A percentile compares a stretch with the other conserved stretches of the same genome.
Conservation (phyloP, 2,797 vertebrate genomes). For the Hyperoplus immaculatus region DNA sequence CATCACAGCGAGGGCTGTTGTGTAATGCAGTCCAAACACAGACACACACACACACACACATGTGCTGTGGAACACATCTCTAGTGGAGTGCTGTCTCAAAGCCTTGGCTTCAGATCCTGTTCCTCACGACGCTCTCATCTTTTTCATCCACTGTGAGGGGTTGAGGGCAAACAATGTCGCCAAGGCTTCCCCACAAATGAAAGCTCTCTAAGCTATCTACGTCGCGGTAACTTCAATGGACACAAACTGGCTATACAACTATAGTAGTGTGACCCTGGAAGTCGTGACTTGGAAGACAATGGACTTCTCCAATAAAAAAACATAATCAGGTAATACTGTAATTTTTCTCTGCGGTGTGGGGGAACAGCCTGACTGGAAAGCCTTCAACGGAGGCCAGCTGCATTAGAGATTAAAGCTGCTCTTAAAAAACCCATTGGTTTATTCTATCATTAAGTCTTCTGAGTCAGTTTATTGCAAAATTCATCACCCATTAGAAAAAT, state of each 20-base stretch:
- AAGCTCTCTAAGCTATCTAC: slow-evolving; percentile 42
- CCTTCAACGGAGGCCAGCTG: not conserved
- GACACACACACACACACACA: slow-evolving; percentile 26
- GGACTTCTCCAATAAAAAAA: slow-evolving; percentile 26
- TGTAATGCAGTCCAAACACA: slow-evolving; percentile 54
- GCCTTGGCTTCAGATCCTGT: slow-evolving; percentile 52
- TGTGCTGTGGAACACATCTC: slow-evolving; percentile 53
- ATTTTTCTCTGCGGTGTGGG: slow-evolving; percentile 19
- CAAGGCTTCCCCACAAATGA: slow-evolving; percentile 48
- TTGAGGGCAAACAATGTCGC: slow-evolving; percentile 55
- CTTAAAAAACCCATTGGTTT: not conserved
- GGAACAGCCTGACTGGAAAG: slow-evolving; percentile 4
- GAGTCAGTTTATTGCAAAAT: slow-evolving; percentile 2
- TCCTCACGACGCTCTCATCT: slow-evolving; percentile 32
- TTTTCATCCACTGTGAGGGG: slow-evolving; percentile 46
- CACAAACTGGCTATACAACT: slow-evolving; percentile 35
- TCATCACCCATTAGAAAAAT: not conserved
- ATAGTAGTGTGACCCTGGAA: slow-evolving; percentile 26
- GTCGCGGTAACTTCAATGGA: slow-evolving; percentile 26
- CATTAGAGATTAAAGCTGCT: slow-evolving; percentile 4
- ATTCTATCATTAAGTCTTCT: slow-evolving; percentile 2
- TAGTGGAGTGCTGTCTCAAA: slow-evolving; percentile 37
- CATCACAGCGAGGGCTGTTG: slow-evolving; percentile 62
- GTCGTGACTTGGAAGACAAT: slow-evolving; percentile 31
- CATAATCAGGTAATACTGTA: slow-evolving; percentile 38